Conservation (phyloP, 2,888 invertebrate genomes). For the Creontiades dilutus region DNA sequence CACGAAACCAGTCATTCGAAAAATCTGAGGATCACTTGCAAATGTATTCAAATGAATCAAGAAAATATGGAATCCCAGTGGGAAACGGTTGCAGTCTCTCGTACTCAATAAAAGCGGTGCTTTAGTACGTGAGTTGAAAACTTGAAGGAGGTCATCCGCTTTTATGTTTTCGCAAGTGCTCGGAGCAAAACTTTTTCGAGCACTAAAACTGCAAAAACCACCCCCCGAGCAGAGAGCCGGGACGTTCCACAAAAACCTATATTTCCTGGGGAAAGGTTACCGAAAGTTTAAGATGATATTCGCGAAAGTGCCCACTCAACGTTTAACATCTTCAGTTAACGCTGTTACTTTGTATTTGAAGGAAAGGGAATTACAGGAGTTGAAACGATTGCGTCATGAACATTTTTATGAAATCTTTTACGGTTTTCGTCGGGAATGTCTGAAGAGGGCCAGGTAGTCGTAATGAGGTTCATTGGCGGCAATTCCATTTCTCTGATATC, state of each 20-base stretch:
- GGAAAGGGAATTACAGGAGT: background rate
- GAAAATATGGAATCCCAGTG: background rate
- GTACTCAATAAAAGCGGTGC: background rate
- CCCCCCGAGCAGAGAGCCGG: background rate
- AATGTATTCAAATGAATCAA: constrained; percentile 19
- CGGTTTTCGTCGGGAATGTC: background rate
- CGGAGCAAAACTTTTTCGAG: background rate
- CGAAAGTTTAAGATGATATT: constrained; percentile 9
- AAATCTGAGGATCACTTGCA: background rate
- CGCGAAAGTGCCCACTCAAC: constrained; percentile 5
- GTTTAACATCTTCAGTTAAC: constrained; percentile 24
- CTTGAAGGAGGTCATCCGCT: background rate
- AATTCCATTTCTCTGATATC: background rate
- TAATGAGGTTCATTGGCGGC: constrained; percentile 10
- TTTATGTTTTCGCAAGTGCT: constrained; percentile 32
- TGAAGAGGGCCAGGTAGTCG: background rate
- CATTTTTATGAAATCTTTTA: constrained; percentile 20
- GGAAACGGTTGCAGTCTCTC: background rate
- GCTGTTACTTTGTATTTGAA: background rate
- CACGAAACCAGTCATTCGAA: background rate
- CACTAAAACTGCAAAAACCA: background rate
- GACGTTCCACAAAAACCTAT: background rate
- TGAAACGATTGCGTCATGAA: constrained; percentile 10
- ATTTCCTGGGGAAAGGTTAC: background rate
- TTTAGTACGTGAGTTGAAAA: constrained; percentile 26